phyloP scores from a whole-genome alignment of 64 coral and sea anemone species.

The Cladopsammia gracilis region DNA sequence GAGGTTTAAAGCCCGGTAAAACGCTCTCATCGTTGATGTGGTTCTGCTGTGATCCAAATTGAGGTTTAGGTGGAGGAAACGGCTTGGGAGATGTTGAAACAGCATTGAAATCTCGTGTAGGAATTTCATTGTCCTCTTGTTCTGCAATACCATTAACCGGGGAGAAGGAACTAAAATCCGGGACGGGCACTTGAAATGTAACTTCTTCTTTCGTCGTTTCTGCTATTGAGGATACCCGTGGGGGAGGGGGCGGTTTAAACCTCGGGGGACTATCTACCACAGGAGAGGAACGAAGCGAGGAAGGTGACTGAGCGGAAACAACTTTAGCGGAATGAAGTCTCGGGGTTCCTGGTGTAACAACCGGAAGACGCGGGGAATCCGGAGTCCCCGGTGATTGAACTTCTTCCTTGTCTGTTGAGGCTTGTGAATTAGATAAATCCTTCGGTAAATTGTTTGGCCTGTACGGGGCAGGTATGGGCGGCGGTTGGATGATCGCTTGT shows the following conservation, averaged over 20 bases:
- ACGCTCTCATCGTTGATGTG: background rate
- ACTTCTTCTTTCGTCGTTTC: constrained; percentile 5
- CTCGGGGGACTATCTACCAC: background rate
- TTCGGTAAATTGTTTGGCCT: background rate
- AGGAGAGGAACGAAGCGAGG: background rate
- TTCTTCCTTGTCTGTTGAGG: background rate
- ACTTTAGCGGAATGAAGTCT: background rate
- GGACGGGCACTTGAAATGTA: background rate
- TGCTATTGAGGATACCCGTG: constrained; percentile 38
- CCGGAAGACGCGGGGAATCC: constrained; percentile 6
- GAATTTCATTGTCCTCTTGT: constrained; percentile 6
- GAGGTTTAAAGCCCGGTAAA: background rate
- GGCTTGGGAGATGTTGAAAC: background rate
- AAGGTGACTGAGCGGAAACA: background rate
- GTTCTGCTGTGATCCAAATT: background rate
- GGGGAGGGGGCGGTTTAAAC: constrained; percentile 52
- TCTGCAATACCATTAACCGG: constrained; percentile 47
- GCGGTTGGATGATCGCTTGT: background rate
- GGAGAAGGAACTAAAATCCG: background rate
- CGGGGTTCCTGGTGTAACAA: background rate
- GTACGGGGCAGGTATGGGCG: background rate
- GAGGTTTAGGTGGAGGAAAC: background rate
- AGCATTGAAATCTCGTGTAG: background rate
- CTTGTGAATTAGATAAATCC: background rate
- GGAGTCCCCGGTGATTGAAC: background rate